phyloP scores from a whole-genome alignment of 1,140 invertebrate genomes.

The Pogonognathellus flavescens region DNA sequence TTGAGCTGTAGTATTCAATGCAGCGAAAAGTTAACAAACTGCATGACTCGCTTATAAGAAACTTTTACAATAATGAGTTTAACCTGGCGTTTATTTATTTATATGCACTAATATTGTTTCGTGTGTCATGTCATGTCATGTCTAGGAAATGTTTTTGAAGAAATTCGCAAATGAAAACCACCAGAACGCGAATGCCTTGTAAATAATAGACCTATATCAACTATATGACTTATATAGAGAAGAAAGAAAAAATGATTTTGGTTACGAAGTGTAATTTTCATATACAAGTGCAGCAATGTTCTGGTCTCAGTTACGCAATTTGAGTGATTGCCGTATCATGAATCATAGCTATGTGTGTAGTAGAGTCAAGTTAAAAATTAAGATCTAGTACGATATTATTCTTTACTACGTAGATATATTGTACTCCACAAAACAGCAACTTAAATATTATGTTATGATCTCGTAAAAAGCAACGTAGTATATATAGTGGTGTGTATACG shows the following conservation, averaged over 20 bases:
- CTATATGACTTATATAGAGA: background rate
- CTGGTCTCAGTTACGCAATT: constrained; percentile 35
- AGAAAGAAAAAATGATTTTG: background rate
- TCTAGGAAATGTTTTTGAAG: constrained; percentile 48
- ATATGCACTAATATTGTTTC: background rate
- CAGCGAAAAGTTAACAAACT: too few species aligned
- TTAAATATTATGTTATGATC: constrained; percentile 8
- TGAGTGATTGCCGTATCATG: constrained; percentile 44
- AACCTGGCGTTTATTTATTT: too few species aligned
- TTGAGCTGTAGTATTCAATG: too few species aligned
- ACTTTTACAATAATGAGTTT: too few species aligned
- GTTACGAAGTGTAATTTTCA: background rate
- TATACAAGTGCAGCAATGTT: constrained; percentile 27
- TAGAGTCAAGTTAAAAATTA: constrained; percentile 45
- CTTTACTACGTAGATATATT: background rate
- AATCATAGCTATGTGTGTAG: background rate
- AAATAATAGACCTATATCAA: background rate
- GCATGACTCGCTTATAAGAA: too few species aligned
- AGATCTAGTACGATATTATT: constrained; percentile 34
- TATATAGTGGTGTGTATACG: too few species aligned
- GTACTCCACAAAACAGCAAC: background rate
- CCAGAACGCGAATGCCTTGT: background rate
- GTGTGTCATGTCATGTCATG: background rate
- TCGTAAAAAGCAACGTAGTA: constrained; percentile 8
- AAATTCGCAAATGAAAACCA: background rate